A percentile compares a stretch with the other conserved stretches of the same genome.
Evolutionary conservation across 2,113 vertebrate genomes (phyloP).

Genomic region (Crotophaga sulcirostris): DNA sequence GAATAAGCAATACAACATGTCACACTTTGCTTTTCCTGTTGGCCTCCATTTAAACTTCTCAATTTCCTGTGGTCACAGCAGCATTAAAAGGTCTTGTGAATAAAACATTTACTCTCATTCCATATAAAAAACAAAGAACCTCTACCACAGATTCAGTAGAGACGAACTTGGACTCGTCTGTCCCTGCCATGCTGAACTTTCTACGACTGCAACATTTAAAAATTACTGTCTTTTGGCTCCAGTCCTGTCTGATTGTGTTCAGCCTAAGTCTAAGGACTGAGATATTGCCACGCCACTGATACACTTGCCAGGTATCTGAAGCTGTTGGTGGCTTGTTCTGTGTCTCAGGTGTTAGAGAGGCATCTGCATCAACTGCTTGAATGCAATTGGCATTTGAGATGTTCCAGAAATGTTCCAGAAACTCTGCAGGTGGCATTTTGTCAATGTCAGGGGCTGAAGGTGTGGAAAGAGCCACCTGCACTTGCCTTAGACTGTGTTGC

Average conservation of each 20-base stretch:
- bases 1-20: background rate
- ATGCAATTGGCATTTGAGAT: background rate
- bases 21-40: conserved; percentile 23
- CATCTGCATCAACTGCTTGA: background rate
- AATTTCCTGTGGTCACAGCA: background rate
- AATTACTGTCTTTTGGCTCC: background rate
- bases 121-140: background rate
- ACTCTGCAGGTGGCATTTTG: background rate
- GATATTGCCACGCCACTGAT: fast-evolving
- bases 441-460: background rate
- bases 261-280: background rate
- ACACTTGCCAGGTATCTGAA: background rate
- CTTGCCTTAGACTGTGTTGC: background rate
- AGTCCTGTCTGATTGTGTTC: background rate
- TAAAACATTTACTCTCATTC: background rate
- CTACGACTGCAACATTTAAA: background rate
- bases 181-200: background rate
- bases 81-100: background rate
- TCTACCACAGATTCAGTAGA: background rate
- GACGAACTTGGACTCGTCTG: background rate
- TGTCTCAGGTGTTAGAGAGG: background rate
- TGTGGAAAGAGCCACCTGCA: background rate
- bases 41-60: conserved; percentile 18
- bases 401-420: background rate
- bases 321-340: background rate